Evolutionary conservation across 2,797 vertebrate genomes (phyloP).

Genomic region (Chaetophractus vellerosus): DNA sequence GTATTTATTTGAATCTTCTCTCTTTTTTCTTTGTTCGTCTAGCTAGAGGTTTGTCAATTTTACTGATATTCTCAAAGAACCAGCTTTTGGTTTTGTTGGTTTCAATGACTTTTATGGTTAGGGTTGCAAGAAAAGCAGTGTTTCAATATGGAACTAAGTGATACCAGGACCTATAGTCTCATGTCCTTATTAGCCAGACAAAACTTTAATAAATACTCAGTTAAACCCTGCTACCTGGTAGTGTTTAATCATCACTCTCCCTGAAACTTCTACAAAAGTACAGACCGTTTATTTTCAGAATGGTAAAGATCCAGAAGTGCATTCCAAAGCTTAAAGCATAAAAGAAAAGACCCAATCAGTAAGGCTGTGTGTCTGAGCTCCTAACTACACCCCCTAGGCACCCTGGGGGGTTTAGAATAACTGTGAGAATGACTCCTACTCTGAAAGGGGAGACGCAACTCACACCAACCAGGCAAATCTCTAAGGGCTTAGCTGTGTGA

Average conservation of each 20-base stretch:
- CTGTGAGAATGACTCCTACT: not conserved
- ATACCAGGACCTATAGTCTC: not conserved
- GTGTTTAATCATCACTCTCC: not conserved
- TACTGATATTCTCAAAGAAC: too few species aligned
- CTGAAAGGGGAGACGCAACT: not conserved
- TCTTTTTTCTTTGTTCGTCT: too few species aligned
- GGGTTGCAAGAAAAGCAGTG: not conserved
- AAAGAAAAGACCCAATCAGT: not conserved
- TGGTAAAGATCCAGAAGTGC: not conserved
- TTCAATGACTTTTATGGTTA: slow-evolving; percentile 26
- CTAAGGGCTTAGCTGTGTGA: not conserved
- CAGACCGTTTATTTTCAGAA: slow-evolving; percentile 34
- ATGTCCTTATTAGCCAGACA: slow-evolving; percentile 30
- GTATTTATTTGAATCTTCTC: too few species aligned
- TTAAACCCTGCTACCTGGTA: not conserved
- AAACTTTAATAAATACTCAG: slow-evolving; percentile 20
- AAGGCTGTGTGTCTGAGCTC: not conserved
- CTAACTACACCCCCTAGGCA: not conserved
- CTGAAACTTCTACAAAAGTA: not conserved
- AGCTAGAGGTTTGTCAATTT: too few species aligned
- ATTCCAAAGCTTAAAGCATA: not conserved
- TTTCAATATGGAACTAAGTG: slow-evolving; percentile 9
- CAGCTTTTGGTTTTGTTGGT: not conserved
- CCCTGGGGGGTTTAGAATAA: not conserved
- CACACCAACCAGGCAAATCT: not conserved